Evolutionary conservation across 2,113 vertebrate species (phyloP).

Genomic region (Nothoprocta pentlandii): DNA sequence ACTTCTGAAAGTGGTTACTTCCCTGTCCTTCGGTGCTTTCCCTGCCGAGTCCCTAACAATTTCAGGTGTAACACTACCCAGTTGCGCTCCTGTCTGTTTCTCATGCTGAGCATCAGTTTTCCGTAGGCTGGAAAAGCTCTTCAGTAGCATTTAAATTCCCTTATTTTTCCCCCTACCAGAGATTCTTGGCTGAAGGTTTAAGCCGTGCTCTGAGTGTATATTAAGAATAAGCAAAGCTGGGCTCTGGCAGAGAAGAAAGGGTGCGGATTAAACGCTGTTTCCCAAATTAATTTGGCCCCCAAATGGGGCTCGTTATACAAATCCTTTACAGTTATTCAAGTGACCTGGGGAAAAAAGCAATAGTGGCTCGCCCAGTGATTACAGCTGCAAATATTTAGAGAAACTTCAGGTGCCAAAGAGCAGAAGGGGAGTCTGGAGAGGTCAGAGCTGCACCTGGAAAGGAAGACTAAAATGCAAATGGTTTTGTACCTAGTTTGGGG

Average conservation of each 20-base stretch:
- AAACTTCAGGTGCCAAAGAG: not conserved
- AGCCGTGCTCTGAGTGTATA: accelerated
- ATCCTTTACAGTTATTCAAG: not conserved
- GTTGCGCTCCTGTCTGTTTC: not conserved
- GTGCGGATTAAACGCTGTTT: not conserved
- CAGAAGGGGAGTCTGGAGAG: not conserved
- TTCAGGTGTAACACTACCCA: not conserved
- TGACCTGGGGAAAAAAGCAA: not conserved
- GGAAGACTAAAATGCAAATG: not conserved
- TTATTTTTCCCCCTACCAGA: not conserved
- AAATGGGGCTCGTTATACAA: not conserved
- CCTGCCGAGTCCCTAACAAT: not conserved
- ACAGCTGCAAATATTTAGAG: not conserved
- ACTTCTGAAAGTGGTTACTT: not conserved
- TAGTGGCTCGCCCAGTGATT: accelerated
- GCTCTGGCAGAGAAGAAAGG: not conserved
- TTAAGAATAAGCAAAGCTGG: not conserved
- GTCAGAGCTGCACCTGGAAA: not conserved
- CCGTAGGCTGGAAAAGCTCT: not conserved
- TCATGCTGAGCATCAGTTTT: not conserved
- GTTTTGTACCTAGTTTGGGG: not conserved
- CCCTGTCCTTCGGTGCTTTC: not conserved
- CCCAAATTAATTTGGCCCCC: accelerated
- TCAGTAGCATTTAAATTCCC: not conserved
- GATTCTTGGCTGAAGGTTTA: not conserved